Evolutionary conservation across 1,140 invertebrate species (phyloP).

Genomic region (Conus betulinus): DNA sequence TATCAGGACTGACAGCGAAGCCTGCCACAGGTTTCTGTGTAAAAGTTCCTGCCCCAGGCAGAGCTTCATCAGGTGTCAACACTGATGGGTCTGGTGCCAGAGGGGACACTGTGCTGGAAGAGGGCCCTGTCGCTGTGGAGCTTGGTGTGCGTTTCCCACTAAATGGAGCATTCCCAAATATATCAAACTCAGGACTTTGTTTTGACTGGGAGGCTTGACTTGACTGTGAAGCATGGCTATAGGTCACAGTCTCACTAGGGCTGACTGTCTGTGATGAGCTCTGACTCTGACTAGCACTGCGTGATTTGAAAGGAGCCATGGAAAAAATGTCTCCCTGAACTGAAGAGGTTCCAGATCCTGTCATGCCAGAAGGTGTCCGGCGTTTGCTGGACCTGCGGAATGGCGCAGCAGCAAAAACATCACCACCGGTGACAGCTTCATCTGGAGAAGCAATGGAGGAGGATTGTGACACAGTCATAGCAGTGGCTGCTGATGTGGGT

Average conservation of each 20-base stretch:
- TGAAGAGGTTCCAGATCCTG: constrained; percentile 42
- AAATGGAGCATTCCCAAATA: constrained; percentile 87
- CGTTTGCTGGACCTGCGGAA: constrained; percentile 66
- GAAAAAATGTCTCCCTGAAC: constrained; percentile 56
- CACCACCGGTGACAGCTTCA: constrained; percentile 38
- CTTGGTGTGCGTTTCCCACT: constrained; percentile 63
- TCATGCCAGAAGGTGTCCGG: constrained; percentile 55
- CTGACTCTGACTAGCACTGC: constrained; percentile 39
- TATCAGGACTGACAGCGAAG: constrained; percentile 43
- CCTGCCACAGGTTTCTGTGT: constrained; percentile 37
- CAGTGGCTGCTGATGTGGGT: constrained; percentile 22
- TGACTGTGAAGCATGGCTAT: constrained; percentile 3
- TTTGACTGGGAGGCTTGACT: constrained; percentile 28
- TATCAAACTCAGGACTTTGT: constrained; percentile 75
- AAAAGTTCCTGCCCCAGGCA: constrained; percentile 38
- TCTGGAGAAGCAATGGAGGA: constrained; percentile 45
- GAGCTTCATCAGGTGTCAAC: constrained; percentile 48
- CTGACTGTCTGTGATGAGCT: constrained; percentile 36
- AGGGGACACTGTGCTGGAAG: constrained; percentile 54
- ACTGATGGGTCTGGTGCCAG: constrained; percentile 48
- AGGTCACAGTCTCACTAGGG: constrained; percentile 22
- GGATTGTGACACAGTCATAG: constrained; percentile 25
- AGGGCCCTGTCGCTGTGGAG: constrained; percentile 72
- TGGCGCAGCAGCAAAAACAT: constrained; percentile 74
- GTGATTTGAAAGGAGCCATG: constrained; percentile 60